Evolutionary conservation across 2,888 invertebrate genomes (phyloP).

Genomic region (Toxonevra muliebris): DNA sequence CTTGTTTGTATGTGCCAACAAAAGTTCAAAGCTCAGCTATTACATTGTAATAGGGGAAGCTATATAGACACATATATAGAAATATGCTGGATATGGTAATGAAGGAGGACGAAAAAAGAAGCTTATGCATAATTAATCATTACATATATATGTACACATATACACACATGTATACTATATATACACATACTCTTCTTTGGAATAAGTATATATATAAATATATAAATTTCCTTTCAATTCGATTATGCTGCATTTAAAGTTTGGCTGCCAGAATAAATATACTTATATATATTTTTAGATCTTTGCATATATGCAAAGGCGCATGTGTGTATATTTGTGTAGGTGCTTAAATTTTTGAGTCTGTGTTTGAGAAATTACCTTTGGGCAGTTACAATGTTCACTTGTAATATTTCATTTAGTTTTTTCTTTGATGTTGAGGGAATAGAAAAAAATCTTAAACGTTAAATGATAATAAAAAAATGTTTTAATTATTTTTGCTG

Average conservation of each 20-base stretch:
- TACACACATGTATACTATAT: background rate
- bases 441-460: no score
- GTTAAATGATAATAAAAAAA: no score
- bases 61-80: background rate
- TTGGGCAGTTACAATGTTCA: slow-evolving; percentile 25
- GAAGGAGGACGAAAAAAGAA: no score
- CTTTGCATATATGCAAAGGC: no score
- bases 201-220: background rate
- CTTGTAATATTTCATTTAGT: slow-evolving; percentile 17
- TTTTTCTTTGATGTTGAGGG: background rate
- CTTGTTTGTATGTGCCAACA: background rate
- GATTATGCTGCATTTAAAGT: no score
- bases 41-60: background rate
- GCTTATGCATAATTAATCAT: background rate
- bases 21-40: background rate
- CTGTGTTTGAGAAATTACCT: slow-evolving; percentile 24
- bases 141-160: background rate
- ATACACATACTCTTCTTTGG: background rate
- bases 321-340: slow-evolving; percentile 3
- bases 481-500: no score
- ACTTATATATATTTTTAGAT: no score
- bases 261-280: no score
- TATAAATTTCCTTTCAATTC: no score
- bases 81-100: no score
- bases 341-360: background rate